A percentile compares a stretch with the other conserved stretches of the same genome.
Conservation (phyloP, 1,140 invertebrate species). For the Orussus abietinus region DNA sequence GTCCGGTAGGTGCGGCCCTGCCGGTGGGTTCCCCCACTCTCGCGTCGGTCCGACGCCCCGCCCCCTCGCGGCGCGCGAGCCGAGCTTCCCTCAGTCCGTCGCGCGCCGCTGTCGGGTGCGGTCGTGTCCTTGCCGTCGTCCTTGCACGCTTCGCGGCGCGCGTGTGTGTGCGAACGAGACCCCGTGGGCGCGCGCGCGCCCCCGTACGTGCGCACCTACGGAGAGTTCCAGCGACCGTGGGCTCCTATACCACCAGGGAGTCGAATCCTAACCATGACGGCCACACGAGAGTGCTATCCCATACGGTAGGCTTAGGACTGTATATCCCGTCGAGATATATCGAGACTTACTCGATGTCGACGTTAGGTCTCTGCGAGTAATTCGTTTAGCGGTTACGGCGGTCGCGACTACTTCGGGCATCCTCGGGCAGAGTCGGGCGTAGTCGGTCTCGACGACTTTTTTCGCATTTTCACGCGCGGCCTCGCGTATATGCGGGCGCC, state of each 20-base stretch:
- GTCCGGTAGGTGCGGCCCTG: constrained; percentile 17
- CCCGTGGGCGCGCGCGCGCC: constrained; percentile 18
- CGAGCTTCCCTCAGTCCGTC: constrained; percentile 37
- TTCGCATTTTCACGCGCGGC: too few species aligned
- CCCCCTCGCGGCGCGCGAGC: constrained; percentile 11
- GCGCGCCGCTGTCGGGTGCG: constrained; percentile 31
- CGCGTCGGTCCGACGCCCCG: constrained; percentile 14
- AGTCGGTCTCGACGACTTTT: too few species aligned
- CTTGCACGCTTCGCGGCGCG: constrained; percentile 6
- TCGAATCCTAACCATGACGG: constrained; percentile 45
- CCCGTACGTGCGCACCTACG: constrained; percentile 12
- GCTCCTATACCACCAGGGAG: too few species aligned
- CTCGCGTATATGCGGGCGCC: too few species aligned
- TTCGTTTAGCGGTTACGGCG: too few species aligned
- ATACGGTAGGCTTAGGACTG: constrained; percentile 51
- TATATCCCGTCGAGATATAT: too few species aligned
- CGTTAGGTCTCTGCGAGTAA: too few species aligned
- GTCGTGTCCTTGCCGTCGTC: constrained; percentile 20
- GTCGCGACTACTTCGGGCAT: too few species aligned
- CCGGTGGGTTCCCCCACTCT: constrained; percentile 10
- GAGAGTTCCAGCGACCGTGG: too few species aligned
- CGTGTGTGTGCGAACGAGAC: constrained; percentile 12
- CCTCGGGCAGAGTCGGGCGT: too few species aligned
- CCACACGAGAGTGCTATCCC: constrained; percentile 49
- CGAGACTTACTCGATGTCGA: too few species aligned